Evolutionary conservation across 2,888 invertebrate species (phyloP).

Genomic region (Lacanobia oleracea): DNA sequence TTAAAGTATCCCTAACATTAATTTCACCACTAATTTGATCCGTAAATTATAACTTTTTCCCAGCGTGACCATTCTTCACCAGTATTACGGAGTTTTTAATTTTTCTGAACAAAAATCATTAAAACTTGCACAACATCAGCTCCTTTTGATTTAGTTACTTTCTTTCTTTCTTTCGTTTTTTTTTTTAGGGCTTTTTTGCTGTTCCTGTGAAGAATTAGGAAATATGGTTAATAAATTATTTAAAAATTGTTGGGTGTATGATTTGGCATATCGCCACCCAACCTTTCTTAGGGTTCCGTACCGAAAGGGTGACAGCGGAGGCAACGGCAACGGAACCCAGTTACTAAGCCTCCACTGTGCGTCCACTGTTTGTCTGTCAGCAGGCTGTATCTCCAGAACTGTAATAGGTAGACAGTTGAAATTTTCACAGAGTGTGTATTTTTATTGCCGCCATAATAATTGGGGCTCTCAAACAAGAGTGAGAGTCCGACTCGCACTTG

Average conservation of each 20-base stretch:
- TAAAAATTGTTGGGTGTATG: too few species aligned
- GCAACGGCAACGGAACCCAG: too few species aligned
- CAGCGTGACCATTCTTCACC: conserved; percentile 49
- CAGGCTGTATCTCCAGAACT: too few species aligned
- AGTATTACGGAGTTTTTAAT: conserved; percentile 36
- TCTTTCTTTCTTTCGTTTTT: neutral
- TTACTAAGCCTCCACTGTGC: too few species aligned
- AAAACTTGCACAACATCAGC: conserved; percentile 53
- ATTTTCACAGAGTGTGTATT: too few species aligned
- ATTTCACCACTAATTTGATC: conserved; percentile 49
- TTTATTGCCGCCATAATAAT: too few species aligned
- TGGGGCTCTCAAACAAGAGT: too few species aligned
- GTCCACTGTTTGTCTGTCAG: too few species aligned
- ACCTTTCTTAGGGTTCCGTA: neutral
- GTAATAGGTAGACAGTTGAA: too few species aligned
- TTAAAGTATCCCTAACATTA: conserved; percentile 46
- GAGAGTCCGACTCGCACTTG: too few species aligned
- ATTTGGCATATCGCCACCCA: too few species aligned
- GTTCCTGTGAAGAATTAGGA: neutral
- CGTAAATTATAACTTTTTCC: conserved; percentile 52
- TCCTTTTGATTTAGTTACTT: conserved; percentile 34
- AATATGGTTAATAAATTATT: neutral
- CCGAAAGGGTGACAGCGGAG: too few species aligned
- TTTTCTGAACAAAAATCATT: conserved; percentile 63
- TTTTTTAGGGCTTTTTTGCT: neutral